Evolutionary conservation across 2,113 vertebrate species (phyloP), one percentile per base, ranked within the genome.

Genomic region (Petromus typicus): DNA sequence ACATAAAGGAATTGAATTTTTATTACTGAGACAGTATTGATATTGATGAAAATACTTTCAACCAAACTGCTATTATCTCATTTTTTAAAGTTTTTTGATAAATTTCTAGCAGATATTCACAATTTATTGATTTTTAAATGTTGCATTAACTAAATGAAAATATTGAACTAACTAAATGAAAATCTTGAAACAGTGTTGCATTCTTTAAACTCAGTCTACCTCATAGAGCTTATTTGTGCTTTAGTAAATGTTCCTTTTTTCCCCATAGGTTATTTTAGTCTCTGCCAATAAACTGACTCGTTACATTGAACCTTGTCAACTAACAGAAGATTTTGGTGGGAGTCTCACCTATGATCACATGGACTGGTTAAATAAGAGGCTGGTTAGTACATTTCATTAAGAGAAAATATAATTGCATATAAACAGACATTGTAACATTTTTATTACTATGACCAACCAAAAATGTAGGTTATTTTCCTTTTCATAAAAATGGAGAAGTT

Each of bases 321-420:
- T 99, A 96, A 99, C 99, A 5, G 99, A 99, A 96, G 99, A 99
- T 96, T 99, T 99, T 94, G 99, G 99, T 84, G 99, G 99, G 91
- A 99, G 99, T 94, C 98, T 99, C 84, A 98, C 99, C 83, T 99
- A 99, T n/a, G 99, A 99, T 98, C 99, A 99, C 98, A 99, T 99
- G 97, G 99, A 99, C 98, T 99, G 99, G 99, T 97, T 99, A 97
- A 99, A 99, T 99, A 99, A 99, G 98, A 99, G 99, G 90, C 98
- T 99, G 99, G 99, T 99, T 96, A 98, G 99, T 98, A 98, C 97
- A 81, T 90, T 94, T 91, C 13, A 93, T 11, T 91, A 45, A 96
- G 86, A 96, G 89, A 86, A 96, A 82, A 85, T 94, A 37, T 84
- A 95, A 66, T 20, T 93, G 12, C 12, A 34, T 86, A 76, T 69